Conservation (phyloP, 2,113 vertebrate genomes). For the Cryptoleucopteryx plumbea region DNA sequence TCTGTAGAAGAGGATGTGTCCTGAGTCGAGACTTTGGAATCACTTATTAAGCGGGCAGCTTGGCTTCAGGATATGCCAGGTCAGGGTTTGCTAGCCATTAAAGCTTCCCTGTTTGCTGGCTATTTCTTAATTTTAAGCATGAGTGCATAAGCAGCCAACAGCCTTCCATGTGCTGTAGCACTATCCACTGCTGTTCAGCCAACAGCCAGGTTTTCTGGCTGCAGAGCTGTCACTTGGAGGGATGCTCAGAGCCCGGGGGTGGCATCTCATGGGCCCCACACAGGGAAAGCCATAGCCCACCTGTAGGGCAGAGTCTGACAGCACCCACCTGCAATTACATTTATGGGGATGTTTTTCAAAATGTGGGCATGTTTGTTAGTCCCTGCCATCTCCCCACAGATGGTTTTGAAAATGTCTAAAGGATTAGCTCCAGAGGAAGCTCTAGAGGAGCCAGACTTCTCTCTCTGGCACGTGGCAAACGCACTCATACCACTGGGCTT, state of each 20-base stretch:
- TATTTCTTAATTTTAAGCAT: not conserved
- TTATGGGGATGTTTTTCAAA: not conserved
- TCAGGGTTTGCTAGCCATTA: not conserved
- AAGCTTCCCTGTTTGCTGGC: not conserved
- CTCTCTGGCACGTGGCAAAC: accelerated
- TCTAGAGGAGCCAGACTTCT: not conserved
- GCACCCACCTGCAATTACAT: not conserved
- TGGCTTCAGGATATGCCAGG: not conserved
- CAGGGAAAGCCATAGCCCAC: not conserved
- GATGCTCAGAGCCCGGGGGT: not conserved
- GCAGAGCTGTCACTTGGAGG: not conserved
- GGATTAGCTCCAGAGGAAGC: not conserved
- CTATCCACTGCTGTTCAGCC: not conserved
- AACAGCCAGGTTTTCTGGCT: not conserved
- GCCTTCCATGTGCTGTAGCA: not conserved
- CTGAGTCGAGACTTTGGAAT: not conserved
- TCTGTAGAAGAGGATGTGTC: not conserved
- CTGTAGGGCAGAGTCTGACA: not conserved
- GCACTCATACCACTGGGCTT: accelerated
- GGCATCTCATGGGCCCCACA: accelerated
- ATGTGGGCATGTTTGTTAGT: not conserved
- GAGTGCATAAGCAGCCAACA: not conserved
- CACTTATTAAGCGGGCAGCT: not conserved
- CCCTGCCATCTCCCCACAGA: not conserved
- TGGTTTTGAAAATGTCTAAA: not conserved